These are phyloP conservation scores for Bovichtus diacanthus DNA, from an alignment of 2,797 vertebrate species.

Conservation along the genomic window DNA sequence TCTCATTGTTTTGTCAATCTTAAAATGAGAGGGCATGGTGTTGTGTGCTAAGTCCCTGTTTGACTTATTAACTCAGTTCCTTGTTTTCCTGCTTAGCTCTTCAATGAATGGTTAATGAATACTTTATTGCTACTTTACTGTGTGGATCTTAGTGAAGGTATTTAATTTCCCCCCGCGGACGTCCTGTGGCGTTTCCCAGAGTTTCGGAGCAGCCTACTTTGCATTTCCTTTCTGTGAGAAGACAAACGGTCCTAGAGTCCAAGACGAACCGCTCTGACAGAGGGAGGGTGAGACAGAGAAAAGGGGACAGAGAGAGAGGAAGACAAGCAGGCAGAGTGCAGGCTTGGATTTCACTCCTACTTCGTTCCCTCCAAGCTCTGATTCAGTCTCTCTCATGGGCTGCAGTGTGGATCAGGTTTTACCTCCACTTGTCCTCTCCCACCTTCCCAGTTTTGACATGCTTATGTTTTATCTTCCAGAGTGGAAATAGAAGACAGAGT, in stretches of 20 bases:
- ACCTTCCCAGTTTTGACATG: conserved; percentile 58
- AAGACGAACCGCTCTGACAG: conserved; percentile 65
- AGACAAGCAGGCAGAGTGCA: conserved; percentile 30
- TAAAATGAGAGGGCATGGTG: conserved; percentile 44
- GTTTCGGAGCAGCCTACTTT: conserved; percentile 80
- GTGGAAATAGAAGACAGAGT: conserved; percentile 43
- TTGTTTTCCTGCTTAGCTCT: conserved; percentile 78
- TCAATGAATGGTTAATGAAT: conserved; percentile 84
- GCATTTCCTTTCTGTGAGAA: conserved; percentile 84
- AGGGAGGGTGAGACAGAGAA: conserved; percentile 58
- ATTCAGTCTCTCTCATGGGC: conserved; percentile 60
- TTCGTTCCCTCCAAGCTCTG: conserved; percentile 44
- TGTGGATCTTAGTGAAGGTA: conserved; percentile 78
- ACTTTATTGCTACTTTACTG: conserved; percentile 84
- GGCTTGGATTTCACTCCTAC: conserved; percentile 65
- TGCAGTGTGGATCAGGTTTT: conserved; percentile 68
- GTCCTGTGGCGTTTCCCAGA: conserved; percentile 86
- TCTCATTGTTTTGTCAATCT: conserved; percentile 78
- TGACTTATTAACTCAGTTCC: conserved; percentile 79
- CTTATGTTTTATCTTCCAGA: conserved; percentile 58
- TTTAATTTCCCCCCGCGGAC: conserved; percentile 79
- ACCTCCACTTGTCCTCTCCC: conserved; percentile 29
- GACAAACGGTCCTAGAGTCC: conserved; percentile 80
- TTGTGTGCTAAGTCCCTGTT: conserved; percentile 71
- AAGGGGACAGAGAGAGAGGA: conserved; percentile 41